These are phyloP conservation scores for Antennarius striatus DNA, from an alignment of 2,113 vertebrate genomes.

Conservation along the genomic window DNA sequence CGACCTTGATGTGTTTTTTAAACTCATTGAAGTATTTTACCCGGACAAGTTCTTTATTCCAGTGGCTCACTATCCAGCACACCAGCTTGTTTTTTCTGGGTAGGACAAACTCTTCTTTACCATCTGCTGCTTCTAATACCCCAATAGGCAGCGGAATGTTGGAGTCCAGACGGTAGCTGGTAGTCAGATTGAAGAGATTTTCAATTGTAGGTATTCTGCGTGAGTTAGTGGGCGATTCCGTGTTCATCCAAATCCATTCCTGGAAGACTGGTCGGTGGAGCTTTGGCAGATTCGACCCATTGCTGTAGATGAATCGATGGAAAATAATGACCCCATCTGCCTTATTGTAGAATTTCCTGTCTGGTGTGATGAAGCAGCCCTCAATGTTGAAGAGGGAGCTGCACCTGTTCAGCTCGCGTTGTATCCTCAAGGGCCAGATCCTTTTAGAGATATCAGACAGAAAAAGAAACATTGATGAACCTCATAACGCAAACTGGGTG, in stretches of 20 bases:
- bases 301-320: slow-evolving; percentile 91
- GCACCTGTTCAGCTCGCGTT: slow-evolving; percentile 89
- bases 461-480: too few relatives aligned
- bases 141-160: slow-evolving; percentile 98
- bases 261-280: slow-evolving; percentile 89
- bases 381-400: too few relatives aligned
- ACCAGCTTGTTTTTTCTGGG: slow-evolving; percentile 94
- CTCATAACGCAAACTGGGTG: slow-evolving; percentile 67
- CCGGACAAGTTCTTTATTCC: slow-evolving; percentile 91
- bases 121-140: slow-evolving; percentile 88
- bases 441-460: slow-evolving; percentile 41
- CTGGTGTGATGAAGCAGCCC: slow-evolving; percentile 90
- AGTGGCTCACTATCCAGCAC: slow-evolving; percentile 98
- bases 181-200: slow-evolving; percentile 93
- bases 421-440: slow-evolving; percentile 96
- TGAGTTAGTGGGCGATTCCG: slow-evolving; percentile 94
- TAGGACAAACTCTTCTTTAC: slow-evolving; percentile 88
- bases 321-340: slow-evolving; percentile 94
- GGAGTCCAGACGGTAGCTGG: slow-evolving; percentile 93
- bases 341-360: slow-evolving; percentile 89
- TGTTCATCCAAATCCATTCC: slow-evolving; percentile 99
- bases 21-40: slow-evolving; percentile 97
- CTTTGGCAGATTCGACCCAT: slow-evolving; percentile 92
- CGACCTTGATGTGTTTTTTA: slow-evolving; percentile 93
- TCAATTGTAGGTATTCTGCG: slow-evolving; percentile 90